phyloP scores from a whole-genome alignment of 2,888 invertebrate genomes.

The Troides aeacus region DNA sequence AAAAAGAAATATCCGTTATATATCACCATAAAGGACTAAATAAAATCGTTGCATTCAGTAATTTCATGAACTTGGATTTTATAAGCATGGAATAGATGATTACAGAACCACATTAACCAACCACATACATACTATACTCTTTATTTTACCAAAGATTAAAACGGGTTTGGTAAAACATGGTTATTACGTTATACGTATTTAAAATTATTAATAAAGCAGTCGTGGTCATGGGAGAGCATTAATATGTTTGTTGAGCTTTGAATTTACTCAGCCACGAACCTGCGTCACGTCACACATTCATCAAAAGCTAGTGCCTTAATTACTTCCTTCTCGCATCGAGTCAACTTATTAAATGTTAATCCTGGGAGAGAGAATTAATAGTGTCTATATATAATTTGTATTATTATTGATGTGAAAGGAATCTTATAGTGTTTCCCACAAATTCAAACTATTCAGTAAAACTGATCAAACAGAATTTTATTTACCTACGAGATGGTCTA shows the following conservation, averaged over 20 bases:
- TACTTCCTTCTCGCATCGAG: conserved; percentile 39
- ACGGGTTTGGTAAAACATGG: background rate
- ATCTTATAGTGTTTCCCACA: no score
- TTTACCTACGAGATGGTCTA: no score
- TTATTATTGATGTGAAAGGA: no score
- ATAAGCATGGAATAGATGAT: background rate
- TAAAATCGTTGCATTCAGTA: background rate
- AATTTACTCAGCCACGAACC: conserved; percentile 51
- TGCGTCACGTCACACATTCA: conserved; percentile 55
- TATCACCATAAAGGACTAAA: background rate
- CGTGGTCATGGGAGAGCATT: conserved; percentile 40
- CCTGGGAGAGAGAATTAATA: background rate
- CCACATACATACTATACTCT: background rate
- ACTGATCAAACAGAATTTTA: no score
- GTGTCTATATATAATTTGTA: background rate
- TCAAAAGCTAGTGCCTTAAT: conserved; percentile 48
- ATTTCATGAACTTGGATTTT: background rate
- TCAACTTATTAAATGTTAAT: conserved; percentile 1
- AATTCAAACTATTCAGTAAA: no score
- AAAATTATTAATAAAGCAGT: conserved; percentile 38
- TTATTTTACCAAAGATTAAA: background rate
- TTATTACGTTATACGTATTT: background rate
- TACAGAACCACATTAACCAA: no score
- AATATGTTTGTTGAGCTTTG: conserved; percentile 36
- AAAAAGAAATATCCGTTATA: background rate